Base-by-base conservation (phyloP, 2,888 invertebrate species). In the Orchesellides sinensis region DNA sequence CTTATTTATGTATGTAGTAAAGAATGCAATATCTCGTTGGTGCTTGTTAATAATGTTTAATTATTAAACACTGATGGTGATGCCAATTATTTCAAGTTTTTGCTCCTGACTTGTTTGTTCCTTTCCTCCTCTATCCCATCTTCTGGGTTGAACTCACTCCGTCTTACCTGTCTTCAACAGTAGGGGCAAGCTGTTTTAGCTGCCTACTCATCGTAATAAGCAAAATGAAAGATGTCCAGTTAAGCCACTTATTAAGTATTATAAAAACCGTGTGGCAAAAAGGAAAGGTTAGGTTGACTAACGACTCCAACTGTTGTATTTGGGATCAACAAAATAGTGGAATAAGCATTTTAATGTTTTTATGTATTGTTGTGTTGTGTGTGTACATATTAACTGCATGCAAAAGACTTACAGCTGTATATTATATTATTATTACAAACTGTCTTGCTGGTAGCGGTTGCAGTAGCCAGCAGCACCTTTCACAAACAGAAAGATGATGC, bases 31-130 rank as follows among this genome's bases (percentile, higher is more conserved):
- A 68, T 49, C 68, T 81, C 73, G 72, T 72, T 45, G 81, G 68
- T 68, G 81, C 84, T 84, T 84, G 84, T 81, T 84, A 84, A 84
- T 84, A 84, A 80, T 84, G 72, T 77, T 84, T 81, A 81, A 81
- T 81, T 81, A 81, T 81, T 81, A 81, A 81, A 81, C 73, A 81
- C 68, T 81, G 84, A 82, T 74, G 84, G 66, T 81, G 84, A 81
- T 85, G 84, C 74, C 84, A 85, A 85, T 85, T 85, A 85, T 85
- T 85, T 85, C 85, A 84, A 85, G 84, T 85, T 85, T 85, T 85
- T 84, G 65, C 73, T 74, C 68, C 80, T 73, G 74, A 81, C 73
- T 81, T 68, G 73, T 81, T 81, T 81, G 73, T 81, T 73, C 81
- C 73, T 81, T 81, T 73, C 81, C 81, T 81, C 68, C 74, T 74